Base-by-base conservation (phyloP, 2,797 vertebrate species). In the Nothura maculosa region DNA sequence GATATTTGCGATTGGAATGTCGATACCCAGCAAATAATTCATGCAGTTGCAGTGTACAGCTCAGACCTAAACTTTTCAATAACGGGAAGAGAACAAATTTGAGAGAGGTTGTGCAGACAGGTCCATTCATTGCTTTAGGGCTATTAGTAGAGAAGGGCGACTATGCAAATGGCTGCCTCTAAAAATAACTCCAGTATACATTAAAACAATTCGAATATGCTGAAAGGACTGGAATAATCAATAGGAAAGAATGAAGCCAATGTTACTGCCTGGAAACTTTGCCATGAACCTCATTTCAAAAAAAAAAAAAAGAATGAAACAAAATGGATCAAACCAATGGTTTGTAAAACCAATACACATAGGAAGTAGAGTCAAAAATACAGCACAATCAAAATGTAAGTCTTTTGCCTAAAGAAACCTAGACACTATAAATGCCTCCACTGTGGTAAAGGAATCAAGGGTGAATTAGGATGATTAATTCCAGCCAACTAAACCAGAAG, bases 181-280 rank as follows among this genome's bases (percentile, higher is more conserved):
- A 91, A 96, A 94, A 94, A 90, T 94, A 94, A 79, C 62, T 45
- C 27, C 48, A 85, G 30, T 78, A n/a, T 50, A 50, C 1, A 1
- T 77, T 88, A 93, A 93, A 94, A 28, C 52, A 43, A 86, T 67
- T 74, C 64, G 70, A 88, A 86, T 38, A n/a, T 91, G 85, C 74
- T 92, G 58, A 93, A 91, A 92, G 70, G 80, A 27, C 76, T 91
- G 93, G 93, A 96, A 93, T 89, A 91, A 87, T 90, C 81, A 79
- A 70, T 91, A 85, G 52, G 48, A 85, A 77, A 82, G 13, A 89
- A 36, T 34, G 74, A 81, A 76, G 40, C 27, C 30, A 36, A 34
- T 48, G 38, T 45, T 78, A 66, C 21, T 2, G 8, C 62, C 74
- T 91, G 83, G 61, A 70, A 81, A 54, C 22, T 85, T 75, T 89